Percentiles rank a stretch among this genome's conserved stretches.
phyloP scores from a whole-genome alignment of 2,797 vertebrate species.

The Naso thynnoides region DNA sequence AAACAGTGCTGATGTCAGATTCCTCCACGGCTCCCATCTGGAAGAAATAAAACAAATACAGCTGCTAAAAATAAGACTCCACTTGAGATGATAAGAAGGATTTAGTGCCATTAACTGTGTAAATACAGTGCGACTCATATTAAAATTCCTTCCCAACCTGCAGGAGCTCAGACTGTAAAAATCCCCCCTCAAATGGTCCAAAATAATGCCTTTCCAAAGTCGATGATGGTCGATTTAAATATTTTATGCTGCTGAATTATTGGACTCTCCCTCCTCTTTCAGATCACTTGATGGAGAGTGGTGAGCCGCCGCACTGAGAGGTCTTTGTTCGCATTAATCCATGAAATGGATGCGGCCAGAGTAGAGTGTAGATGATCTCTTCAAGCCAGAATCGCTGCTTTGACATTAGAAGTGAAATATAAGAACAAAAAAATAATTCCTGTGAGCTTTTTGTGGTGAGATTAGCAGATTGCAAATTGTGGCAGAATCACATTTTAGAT shows the following conservation, averaged over 20 bases:
- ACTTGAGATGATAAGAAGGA: slow-evolving; percentile 79
- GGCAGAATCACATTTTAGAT: background rate
- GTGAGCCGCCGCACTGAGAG: slow-evolving; percentile 44
- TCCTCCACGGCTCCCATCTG: slow-evolving; percentile 75
- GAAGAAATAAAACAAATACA: slow-evolving; percentile 79
- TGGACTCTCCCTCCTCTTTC: slow-evolving; percentile 43
- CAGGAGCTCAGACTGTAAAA: slow-evolving; percentile 55
- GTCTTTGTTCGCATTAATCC: slow-evolving; percentile 66
- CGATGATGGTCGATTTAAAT: slow-evolving; percentile 66
- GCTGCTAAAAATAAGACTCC: slow-evolving; percentile 79
- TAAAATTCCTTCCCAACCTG: slow-evolving; percentile 69
- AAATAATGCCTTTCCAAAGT: slow-evolving; percentile 56
- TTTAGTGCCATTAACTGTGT: slow-evolving; percentile 77
- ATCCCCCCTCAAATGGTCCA: slow-evolving; percentile 30
- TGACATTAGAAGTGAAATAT: slow-evolving; percentile 28
- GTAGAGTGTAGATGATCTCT: slow-evolving; percentile 37
- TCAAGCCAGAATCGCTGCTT: slow-evolving; percentile 15
- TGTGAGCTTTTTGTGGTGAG: slow-evolving; percentile 3
- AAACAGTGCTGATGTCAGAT: slow-evolving; percentile 75
- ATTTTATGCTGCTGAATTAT: slow-evolving; percentile 70
- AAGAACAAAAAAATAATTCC: slow-evolving; percentile 21
- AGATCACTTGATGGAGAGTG: slow-evolving; percentile 55
- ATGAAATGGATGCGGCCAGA: slow-evolving; percentile 43
- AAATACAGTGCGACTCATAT: slow-evolving; percentile 69
- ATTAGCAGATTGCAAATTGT: background rate